Evolutionary conservation across 2,888 invertebrate genomes (phyloP), one percentile per base, ranked within the genome.

Genomic region (Nudaria mundana): DNA sequence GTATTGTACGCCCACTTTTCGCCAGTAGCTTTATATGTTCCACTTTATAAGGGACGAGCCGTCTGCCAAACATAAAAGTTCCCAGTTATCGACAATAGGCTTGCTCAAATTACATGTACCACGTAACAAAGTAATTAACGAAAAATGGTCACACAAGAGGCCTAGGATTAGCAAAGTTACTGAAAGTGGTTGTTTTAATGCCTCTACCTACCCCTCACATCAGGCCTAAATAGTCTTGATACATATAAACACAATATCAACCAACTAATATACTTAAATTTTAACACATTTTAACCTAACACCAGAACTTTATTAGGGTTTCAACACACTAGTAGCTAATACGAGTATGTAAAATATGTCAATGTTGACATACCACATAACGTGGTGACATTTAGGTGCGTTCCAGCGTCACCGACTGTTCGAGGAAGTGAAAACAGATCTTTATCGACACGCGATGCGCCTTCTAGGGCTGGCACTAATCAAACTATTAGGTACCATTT

Each of bases 391-490:
- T 46, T 55, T n/a, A 50, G 30, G 32, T 41, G 41, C 29, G 36
- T 41, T 31, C 20, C 39, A 31, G 30, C 12, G 30, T 52, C 33
- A 48, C 30, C 33, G 26, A 28, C 36, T 44, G 34, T 38, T 41
- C 51, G 57, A 43, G 51, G 61, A 66, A 64, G 62, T 63, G 39
- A 44, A 57, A 43, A 37, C 38, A 38, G 67, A 67, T 67, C 37
- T 7, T 43, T 68, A 68, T 68, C 68, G 11, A 36, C 66, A 66
- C 66, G 67, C 66, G 63, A 52, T 56, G 44, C 47, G 48, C 44
- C 45, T 48, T 56, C 48, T 43, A 49, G 34, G 25, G 34, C 13
- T 34, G 25, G 15, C 26, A 34, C 12, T 18, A 18, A 18, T 25
- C 1, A 2, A 25, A 16, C 3, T 18, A 26, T 34, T 26, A 15